These are phyloP conservation scores for Orchestes rusci DNA, from an alignment of 2,888 invertebrate species.

Conservation along the genomic window DNA sequence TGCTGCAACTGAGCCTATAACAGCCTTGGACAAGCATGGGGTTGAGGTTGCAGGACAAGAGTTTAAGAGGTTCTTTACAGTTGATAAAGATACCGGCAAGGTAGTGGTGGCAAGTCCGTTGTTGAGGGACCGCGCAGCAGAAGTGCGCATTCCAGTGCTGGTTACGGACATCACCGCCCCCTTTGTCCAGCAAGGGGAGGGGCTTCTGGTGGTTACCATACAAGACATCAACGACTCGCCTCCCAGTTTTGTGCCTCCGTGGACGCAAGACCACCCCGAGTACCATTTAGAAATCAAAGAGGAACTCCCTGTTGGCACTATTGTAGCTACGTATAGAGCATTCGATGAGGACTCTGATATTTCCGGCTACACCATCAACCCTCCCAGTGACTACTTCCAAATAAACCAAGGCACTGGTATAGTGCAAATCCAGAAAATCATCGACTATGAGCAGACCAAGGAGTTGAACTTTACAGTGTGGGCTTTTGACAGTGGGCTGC, in stretches of 20 bases:
- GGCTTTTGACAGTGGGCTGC: conserved; percentile 82
- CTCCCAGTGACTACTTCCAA: conserved; percentile 67
- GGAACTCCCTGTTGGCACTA: conserved; percentile 73
- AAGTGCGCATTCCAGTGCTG: conserved; percentile 68
- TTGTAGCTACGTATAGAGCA: conserved; percentile 69
- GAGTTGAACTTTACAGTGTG: conserved; percentile 63
- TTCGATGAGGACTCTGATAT: conserved; percentile 79
- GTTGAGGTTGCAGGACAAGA: conserved; percentile 53
- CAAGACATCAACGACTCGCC: conserved; percentile 65
- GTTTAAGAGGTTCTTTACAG: conserved; percentile 58
- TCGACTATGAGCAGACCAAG: conserved; percentile 79
- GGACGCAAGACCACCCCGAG: conserved; percentile 58
- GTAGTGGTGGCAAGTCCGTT: conserved; percentile 59
- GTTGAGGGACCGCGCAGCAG: conserved; percentile 62
- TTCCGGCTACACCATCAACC: conserved; percentile 63
- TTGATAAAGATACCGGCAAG: conserved; percentile 54
- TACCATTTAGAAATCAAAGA: conserved; percentile 66
- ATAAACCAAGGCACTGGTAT: conserved; percentile 76
- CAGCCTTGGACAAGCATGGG: conserved; percentile 77
- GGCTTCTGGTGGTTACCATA: conserved; percentile 53
- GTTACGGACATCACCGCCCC: conserved; percentile 79
- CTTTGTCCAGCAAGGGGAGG: conserved; percentile 56
- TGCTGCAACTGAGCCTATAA: conserved; percentile 61
- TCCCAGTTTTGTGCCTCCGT: conserved; percentile 64
- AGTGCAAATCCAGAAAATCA: conserved; percentile 65